These are phyloP conservation scores for Hepsetus odoe DNA, from an alignment of 2,113 vertebrate genomes.

Conservation along the genomic window DNA sequence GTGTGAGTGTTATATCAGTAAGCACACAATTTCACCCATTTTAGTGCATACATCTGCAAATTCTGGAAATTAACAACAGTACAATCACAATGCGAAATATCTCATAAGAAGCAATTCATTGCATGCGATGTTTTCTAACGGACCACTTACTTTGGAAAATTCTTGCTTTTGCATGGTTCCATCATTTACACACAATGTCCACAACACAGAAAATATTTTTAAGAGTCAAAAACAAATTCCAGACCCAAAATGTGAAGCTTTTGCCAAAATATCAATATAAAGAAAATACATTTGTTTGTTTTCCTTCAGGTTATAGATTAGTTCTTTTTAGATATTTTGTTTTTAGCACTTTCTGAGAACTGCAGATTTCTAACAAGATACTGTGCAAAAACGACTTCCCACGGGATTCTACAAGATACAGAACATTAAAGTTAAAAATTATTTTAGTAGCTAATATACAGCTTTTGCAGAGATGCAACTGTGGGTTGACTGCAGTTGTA, in stretches of 20 bases:
- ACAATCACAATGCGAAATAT: constrained; percentile 20
- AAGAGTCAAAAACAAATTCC: neutral
- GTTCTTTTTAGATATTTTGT: too few relatives aligned
- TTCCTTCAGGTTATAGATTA: too few relatives aligned
- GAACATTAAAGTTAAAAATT: too few relatives aligned
- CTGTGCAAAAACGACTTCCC: too few relatives aligned
- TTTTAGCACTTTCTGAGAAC: too few relatives aligned
- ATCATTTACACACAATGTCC: neutral
- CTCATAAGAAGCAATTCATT: neutral
- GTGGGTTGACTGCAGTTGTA: too few relatives aligned
- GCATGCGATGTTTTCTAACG: neutral
- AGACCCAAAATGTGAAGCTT: neutral
- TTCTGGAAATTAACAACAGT: constrained; percentile 24
- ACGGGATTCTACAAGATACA: too few relatives aligned
- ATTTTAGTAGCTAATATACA: too few relatives aligned
- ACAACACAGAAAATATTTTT: neutral
- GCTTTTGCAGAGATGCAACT: too few relatives aligned
- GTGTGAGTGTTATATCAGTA: constrained; percentile 42
- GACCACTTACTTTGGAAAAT: constrained; percentile 5
- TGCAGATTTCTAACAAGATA: too few relatives aligned
- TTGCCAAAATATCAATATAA: neutral
- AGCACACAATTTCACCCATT: constrained; percentile 8
- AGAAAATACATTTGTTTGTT: too few relatives aligned
- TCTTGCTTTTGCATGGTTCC: neutral
- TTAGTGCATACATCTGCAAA: constrained; percentile 19